Conservation (phyloP, 2,113 vertebrate species). For the Crocuta crocuta region DNA sequence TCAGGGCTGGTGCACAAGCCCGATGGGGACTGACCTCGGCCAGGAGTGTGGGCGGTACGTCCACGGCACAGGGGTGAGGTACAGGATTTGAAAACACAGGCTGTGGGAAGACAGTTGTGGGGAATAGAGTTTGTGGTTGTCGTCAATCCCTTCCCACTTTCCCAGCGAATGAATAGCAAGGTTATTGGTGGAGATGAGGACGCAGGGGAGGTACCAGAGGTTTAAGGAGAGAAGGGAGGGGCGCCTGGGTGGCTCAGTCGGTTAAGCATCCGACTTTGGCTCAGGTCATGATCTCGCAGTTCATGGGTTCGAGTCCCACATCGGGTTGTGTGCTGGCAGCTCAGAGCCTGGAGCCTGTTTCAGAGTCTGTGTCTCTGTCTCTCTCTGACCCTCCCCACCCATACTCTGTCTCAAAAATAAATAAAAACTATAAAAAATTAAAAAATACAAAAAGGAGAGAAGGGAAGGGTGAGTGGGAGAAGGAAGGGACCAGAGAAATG, state of each 20-base stretch:
- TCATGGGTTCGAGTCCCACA: no score
- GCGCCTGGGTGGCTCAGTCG: no score
- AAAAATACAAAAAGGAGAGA: not conserved
- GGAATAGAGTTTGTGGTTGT: not conserved
- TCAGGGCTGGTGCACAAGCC: not conserved
- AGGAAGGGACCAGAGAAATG: not conserved
- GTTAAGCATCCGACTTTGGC: no score
- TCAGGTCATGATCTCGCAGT: no score
- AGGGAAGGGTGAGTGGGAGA: not conserved
- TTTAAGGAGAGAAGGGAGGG: not conserved
- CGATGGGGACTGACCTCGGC: not conserved
- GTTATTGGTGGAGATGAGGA: not conserved
- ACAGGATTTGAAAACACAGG: not conserved
- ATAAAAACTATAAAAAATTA: no score
- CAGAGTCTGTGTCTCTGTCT: no score
- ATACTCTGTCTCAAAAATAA: no score
- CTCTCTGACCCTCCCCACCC: no score
- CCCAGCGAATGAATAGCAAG: slow-evolving; percentile 18
- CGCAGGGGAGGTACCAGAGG: not conserved
- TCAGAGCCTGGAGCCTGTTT: no score
- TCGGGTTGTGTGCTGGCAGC: no score
- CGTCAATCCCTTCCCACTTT: not conserved
- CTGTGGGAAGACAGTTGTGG: not conserved
- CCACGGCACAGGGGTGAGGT: not conserved
- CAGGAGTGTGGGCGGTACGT: not conserved